Percentiles rank a stretch among this genome's conserved stretches.
These are phyloP conservation scores for Rhinopithecus roxellana DNA, from an alignment of 2,113 vertebrate genomes.

Conservation along the genomic window DNA sequence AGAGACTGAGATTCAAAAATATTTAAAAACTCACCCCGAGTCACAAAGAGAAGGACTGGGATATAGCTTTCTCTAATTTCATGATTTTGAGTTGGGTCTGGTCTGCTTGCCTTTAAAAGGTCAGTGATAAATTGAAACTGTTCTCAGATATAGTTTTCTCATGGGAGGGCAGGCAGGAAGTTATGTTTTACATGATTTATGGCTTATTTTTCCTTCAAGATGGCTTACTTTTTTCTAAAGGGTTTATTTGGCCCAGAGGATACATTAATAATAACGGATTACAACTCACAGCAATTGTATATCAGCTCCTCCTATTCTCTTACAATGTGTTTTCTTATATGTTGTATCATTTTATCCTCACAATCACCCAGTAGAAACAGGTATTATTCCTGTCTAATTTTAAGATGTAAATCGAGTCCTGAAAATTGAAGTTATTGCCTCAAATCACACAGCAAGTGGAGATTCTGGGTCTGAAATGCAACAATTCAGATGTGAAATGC, in stretches of 20 bases:
- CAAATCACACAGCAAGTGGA: background rate
- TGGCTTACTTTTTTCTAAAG: conserved; percentile 46
- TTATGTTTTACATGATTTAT: conserved; percentile 59
- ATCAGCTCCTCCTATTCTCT: background rate
- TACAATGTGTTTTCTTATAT: background rate
- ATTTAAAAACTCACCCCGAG: background rate
- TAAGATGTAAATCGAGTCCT: background rate
- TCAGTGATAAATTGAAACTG: conserved; percentile 5
- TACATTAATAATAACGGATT: conserved; percentile 55
- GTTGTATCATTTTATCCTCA: background rate
- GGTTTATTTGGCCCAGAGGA: conserved; percentile 56
- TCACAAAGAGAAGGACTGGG: background rate
- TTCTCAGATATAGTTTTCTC: conserved; percentile 57
- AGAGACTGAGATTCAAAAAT: background rate
- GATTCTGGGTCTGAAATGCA: background rate
- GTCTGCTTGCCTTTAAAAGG: background rate
- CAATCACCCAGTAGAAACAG: background rate
- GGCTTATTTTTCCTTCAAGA: conserved; percentile 5
- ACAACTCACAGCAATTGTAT: background rate
- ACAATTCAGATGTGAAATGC: background rate
- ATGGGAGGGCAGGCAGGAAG: conserved; percentile 69
- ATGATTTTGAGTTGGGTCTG: conserved; percentile 22
- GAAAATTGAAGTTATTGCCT: background rate
- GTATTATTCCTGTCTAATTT: background rate
- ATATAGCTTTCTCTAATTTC: background rate